Conservation (phyloP, 2,113 vertebrate genomes). For the Pao palembangensis region DNA sequence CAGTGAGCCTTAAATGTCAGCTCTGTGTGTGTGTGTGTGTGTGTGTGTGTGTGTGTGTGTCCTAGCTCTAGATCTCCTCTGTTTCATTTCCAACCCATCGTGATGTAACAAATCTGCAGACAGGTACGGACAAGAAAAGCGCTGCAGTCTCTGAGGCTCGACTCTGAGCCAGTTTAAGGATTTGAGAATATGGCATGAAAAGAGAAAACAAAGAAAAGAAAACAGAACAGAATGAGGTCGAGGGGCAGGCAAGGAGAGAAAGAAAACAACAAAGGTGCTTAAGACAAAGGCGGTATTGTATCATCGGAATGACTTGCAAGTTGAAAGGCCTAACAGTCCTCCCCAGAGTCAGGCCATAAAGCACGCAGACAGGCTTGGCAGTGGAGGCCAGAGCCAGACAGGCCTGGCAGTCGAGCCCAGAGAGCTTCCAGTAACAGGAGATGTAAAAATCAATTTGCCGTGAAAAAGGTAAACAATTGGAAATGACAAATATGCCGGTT, state of each 20-base stretch:
- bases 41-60: neutral
- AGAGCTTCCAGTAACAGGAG: slow-evolving; percentile 80
- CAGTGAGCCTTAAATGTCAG: slow-evolving; percentile 45
- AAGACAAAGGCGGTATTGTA: slow-evolving; percentile 81
- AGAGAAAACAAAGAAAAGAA: slow-evolving; percentile 29
- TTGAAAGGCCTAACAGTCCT: slow-evolving; percentile 78
- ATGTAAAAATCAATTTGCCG: slow-evolving; percentile 82
- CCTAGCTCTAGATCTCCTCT: slow-evolving; percentile 25
- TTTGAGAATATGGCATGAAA: slow-evolving; percentile 46
- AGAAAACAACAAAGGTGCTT: slow-evolving; percentile 69
- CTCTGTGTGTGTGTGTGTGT: slow-evolving; percentile 25
- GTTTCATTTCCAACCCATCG: slow-evolving; percentile 30
- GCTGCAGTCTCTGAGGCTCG: slow-evolving; percentile 16
- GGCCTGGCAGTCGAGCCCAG: slow-evolving; percentile 70
- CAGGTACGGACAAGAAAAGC: slow-evolving; percentile 47
- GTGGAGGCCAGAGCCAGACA: slow-evolving; percentile 65
- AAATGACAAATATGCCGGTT: slow-evolving; percentile 79
- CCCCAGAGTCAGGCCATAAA: slow-evolving; percentile 77
- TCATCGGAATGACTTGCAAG: slow-evolving; percentile 76
- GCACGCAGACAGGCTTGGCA: slow-evolving; percentile 70
- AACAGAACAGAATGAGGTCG: neutral
- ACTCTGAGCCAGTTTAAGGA: slow-evolving; percentile 20
- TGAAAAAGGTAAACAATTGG: slow-evolving; percentile 81
- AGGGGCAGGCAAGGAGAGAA: slow-evolving; percentile 2
- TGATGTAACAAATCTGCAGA: slow-evolving; percentile 60